Evolutionary conservation across 2,888 invertebrate genomes (phyloP), one percentile per base, ranked within the genome.

Genomic region (Mechanitis mazaeus): DNA sequence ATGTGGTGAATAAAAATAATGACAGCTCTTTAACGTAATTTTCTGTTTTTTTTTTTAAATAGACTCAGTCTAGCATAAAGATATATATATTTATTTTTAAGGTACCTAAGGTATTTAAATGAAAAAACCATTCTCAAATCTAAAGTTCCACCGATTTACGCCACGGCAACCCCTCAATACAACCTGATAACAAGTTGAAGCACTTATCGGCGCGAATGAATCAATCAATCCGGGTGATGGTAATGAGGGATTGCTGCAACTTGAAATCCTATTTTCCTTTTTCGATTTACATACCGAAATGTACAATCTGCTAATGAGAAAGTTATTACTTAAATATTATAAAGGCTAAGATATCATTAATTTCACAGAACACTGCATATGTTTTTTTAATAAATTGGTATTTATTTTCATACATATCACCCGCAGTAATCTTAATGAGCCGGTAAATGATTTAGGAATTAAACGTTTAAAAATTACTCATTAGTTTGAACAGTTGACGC

Each of bases 121-220:
- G 6, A 31, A 53, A 50, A 33, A 3, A 9, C 9, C 42, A 50
- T 50, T 33, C 31, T 45, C 9, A 2, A 45, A 55, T 42, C n/a
- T 33, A 46, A 59, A 35, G 33, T 54, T 53, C 42, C 54, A 57
- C 59, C 54, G 45, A 60, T 58, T 60, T 20, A 64, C 61, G 45
- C 57, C 59, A 58, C 55, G 45, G 61, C 61, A 66, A 66, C 61
- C 55, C 65, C 59, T 60, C 68, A 68, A 63, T 68, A 67, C 65
- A 61, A 33, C 73, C 75, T 80, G 82, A 82, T 82, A 82, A 82
- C 80, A 77, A 77, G 78, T 77, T 76, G 76, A 78, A 77, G 75
- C 81, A 80, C 82, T 83, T 81, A 81, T 78, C 81, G 81, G 76
- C 75, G 72, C 75, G 11, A 72, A 75, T 69, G 77, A 83, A 83